These are phyloP conservation scores for Sceloporus tristichus DNA, from an alignment of 2,113 vertebrate species.

Conservation along the genomic window DNA sequence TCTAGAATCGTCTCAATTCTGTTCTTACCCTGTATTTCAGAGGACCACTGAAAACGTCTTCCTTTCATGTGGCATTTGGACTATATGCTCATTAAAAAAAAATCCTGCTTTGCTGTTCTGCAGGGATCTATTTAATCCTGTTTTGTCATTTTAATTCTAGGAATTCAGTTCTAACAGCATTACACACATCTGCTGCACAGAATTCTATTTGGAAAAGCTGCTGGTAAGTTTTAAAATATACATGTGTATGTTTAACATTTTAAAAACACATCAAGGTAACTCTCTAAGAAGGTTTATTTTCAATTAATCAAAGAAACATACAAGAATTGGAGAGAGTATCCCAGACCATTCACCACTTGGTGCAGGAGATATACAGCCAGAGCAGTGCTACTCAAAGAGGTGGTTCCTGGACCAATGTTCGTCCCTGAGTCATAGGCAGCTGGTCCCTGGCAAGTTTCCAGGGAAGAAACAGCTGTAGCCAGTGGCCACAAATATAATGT, in stretches of 20 bases:
- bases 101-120: background rate
- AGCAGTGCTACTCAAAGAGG: too few species aligned
- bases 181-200: background rate
- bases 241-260: background rate
- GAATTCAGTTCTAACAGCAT: too few species aligned
- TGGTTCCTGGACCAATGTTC: too few species aligned
- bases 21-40: background rate
- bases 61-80: background rate
- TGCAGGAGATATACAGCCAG: background rate
- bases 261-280: background rate
- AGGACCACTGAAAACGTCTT: background rate
- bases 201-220: background rate
- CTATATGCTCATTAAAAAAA: background rate
- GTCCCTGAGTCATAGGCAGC: too few species aligned
- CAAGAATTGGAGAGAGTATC: too few species aligned
- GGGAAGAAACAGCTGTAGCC: too few species aligned
- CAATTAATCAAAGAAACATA: background rate
- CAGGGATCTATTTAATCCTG: background rate
- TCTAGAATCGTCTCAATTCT: background rate
- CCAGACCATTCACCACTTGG: background rate
- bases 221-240: background rate
- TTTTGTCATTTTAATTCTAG: background rate
- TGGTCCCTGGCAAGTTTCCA: too few species aligned
- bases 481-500: too few species aligned
- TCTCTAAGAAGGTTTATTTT: background rate